A percentile compares a stretch with the other conserved stretches of the same genome.
Evolutionary conservation across 2,113 vertebrate genomes (phyloP).

Genomic region (Vireo altiloquus): DNA sequence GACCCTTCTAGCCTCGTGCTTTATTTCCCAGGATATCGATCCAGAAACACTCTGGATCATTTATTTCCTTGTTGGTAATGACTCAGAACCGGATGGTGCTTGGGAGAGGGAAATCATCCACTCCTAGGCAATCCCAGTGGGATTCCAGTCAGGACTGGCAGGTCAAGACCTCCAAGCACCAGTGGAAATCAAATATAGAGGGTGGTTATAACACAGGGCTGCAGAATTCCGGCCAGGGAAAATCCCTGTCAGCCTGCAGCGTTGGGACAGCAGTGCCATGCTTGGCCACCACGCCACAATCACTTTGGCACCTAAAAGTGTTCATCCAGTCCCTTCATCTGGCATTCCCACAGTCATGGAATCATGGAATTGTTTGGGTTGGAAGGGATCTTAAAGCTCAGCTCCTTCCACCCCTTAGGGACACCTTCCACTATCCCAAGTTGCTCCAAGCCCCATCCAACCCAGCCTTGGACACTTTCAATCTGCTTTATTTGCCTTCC

Average conservation of each 20-base stretch:
- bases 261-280: background rate
- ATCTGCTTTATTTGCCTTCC: background rate
- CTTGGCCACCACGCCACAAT: rapidly evolving
- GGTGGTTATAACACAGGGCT: background rate
- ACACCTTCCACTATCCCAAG: background rate
- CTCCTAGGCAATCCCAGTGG: background rate
- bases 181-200: background rate
- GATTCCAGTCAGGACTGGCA: background rate
- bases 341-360: background rate
- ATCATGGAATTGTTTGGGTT: background rate
- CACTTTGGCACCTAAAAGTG: rapidly evolving
- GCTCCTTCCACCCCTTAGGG: background rate
- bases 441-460: rapidly evolving
- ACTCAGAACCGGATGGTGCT: background rate
- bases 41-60: background rate
- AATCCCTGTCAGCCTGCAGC: background rate
- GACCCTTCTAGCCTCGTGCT: background rate
- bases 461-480: background rate
- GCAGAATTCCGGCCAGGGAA: background rate
- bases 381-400: background rate
- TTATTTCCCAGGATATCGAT: background rate
- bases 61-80: background rate
- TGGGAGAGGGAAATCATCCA: background rate
- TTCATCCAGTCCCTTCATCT: background rate
- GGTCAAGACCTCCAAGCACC: background rate